Evolutionary conservation across 1,140 invertebrate species (phyloP).

Genomic region (Dendroctonus valens): DNA sequence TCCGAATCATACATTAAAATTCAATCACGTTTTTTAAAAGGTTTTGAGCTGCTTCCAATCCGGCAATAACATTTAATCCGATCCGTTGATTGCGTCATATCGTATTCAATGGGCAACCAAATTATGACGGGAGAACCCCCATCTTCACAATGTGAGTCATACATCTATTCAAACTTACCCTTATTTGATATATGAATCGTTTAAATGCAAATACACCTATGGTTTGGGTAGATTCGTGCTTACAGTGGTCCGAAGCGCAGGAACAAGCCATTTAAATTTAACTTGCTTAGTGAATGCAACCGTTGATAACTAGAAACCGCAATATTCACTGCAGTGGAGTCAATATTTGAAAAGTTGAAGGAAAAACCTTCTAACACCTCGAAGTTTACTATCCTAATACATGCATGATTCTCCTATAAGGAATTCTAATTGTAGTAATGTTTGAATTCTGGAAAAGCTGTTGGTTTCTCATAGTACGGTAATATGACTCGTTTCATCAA

Average conservation of each 20-base stretch:
- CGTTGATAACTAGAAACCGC: background rate
- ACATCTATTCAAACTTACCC: slow-evolving; percentile 27
- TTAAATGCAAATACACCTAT: slow-evolving; percentile 8
- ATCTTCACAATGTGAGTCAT: slow-evolving; percentile 23
- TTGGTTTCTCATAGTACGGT: no score
- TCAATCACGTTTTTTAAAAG: slow-evolving; percentile 13
- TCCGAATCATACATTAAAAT: slow-evolving; percentile 1
- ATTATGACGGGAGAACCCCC: slow-evolving; percentile 17
- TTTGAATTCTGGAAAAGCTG: no score
- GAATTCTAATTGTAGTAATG: no score
- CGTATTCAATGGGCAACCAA: background rate
- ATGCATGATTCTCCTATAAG: no score
- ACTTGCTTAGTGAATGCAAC: background rate
- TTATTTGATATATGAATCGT: slow-evolving; percentile 26
- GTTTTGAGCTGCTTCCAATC: background rate
- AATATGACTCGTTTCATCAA: no score
- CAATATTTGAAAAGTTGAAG: no score
- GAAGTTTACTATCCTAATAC: no score
- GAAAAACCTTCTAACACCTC: no score
- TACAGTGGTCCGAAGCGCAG: background rate
- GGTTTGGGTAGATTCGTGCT: background rate
- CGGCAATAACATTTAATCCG: background rate
- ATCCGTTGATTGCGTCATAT: slow-evolving; percentile 6
- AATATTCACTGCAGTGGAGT: no score
- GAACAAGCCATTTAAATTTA: background rate